A percentile compares a stretch with the other conserved stretches of the same genome.
Evolutionary conservation across 2,888 invertebrate genomes (phyloP).

Genomic region (Lucinisca nassula): DNA sequence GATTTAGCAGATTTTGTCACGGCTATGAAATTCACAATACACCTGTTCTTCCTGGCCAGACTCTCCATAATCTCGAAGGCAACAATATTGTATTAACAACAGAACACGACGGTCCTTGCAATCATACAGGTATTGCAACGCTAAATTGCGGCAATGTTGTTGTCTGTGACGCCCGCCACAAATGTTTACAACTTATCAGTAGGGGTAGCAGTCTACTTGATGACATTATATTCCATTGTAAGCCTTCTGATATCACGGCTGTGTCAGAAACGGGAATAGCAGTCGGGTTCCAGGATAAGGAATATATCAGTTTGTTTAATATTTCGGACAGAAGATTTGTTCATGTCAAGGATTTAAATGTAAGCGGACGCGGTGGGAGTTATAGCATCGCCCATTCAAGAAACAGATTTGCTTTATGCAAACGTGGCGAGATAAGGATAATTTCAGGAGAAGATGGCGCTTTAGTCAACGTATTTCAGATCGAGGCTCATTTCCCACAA

Average conservation of each 20-base stretch:
- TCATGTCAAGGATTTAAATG: conserved; percentile 44
- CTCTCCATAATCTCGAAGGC: not conserved
- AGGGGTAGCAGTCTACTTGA: conserved; percentile 56
- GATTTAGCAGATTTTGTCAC: not conserved
- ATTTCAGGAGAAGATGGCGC: conserved; percentile 48
- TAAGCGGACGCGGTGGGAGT: conserved; percentile 64
- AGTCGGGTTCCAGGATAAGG: conserved; percentile 63
- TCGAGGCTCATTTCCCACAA: conserved; percentile 64
- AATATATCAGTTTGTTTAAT: conserved; percentile 58
- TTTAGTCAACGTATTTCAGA: conserved; percentile 44
- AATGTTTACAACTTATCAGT: conserved; percentile 60
- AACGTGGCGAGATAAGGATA: conserved; percentile 61
- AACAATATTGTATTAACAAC: conserved; percentile 24
- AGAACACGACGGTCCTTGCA: conserved; percentile 61
- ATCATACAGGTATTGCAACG: conserved; percentile 54
- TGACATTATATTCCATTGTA: conserved; percentile 53
- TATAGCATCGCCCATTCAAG: conserved; percentile 57
- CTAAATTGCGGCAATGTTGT: conserved; percentile 55
- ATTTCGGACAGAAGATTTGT: conserved; percentile 34
- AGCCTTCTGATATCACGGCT: conserved; percentile 55
- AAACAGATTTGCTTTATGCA: conserved; percentile 60
- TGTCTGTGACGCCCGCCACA: conserved; percentile 61
- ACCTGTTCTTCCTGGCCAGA: not conserved
- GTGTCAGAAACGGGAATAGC: conserved; percentile 54
- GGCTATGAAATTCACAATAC: not conserved